phyloP scores from a whole-genome alignment of 2,888 invertebrate species.

The Plebejus anna region DNA sequence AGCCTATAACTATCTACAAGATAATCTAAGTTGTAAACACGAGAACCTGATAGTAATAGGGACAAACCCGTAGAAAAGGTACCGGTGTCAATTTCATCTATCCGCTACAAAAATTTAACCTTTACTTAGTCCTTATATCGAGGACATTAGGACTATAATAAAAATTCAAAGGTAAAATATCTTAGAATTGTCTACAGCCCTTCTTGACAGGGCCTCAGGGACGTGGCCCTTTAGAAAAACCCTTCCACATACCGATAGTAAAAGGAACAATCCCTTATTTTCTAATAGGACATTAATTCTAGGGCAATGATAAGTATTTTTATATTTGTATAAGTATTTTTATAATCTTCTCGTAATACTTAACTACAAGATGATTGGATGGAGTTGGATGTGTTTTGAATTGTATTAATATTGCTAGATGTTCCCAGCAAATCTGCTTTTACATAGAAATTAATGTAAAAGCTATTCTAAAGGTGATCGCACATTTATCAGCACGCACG shows the following conservation, averaged over 20 bases:
- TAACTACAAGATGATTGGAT: too few species aligned
- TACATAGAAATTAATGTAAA: too few species aligned
- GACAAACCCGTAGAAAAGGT: background rate
- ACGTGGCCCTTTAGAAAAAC: background rate
- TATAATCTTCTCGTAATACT: too few species aligned
- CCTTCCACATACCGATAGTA: background rate
- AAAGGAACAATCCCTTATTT: conserved; percentile 1
- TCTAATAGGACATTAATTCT: background rate
- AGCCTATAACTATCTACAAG: background rate
- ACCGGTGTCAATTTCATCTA: conserved; percentile 3
- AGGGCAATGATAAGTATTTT: background rate
- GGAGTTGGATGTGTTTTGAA: too few species aligned
- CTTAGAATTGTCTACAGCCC: background rate
- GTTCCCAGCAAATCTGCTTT: too few species aligned
- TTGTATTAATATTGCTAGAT: too few species aligned
- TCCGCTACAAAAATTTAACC: background rate
- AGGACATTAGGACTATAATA: background rate
- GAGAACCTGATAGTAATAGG: background rate
- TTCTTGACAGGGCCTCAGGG: background rate
- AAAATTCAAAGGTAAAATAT: background rate
- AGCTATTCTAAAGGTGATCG: too few species aligned
- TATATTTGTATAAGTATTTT: background rate
- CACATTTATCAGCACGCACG: too few species aligned
- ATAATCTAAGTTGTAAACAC: conserved; percentile 3
- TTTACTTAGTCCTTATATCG: background rate